A percentile compares a stretch with the other conserved stretches of the same genome.
Conservation (phyloP, 2,797 vertebrate species). For the Brotula barbata region DNA sequence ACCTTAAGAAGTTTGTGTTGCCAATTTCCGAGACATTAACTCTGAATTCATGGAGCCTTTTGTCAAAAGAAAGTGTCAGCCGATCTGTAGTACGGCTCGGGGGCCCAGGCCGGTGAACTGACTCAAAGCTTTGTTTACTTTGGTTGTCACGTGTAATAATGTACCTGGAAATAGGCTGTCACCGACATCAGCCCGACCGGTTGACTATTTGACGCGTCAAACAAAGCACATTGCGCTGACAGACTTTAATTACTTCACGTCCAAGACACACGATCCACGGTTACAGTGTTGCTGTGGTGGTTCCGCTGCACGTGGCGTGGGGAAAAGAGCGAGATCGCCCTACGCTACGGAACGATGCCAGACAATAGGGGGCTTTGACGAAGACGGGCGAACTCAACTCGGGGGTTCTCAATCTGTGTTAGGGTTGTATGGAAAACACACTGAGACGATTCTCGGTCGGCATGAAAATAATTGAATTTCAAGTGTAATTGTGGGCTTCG, state of each 20-base stretch:
- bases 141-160: conserved; percentile 39
- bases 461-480: no score
- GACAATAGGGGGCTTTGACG: no score
- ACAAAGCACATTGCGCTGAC: conserved; percentile 1
- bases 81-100: conserved; percentile 17
- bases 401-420: no score
- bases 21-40: conserved; percentile 12
- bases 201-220: conserved; percentile 26
- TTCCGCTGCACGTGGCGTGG: no score
- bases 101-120: conserved; percentile 13
- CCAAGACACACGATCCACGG: no score
- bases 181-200: conserved; percentile 28
- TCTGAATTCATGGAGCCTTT: conserved; percentile 24
- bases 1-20: conserved; percentile 9
- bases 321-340: no score
- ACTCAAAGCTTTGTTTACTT: conserved; percentile 45
- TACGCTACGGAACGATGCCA: no score
- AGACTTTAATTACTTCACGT: not conserved
- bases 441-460: no score
- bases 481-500: no score
- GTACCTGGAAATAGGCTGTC: conserved; percentile 35
- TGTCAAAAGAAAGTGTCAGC: conserved; percentile 28
- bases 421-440: no score
- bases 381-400: no score
- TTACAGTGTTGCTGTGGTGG: no score